phyloP scores from a whole-genome alignment of 1,140 invertebrate species.

The Metaphire vulgaris region DNA sequence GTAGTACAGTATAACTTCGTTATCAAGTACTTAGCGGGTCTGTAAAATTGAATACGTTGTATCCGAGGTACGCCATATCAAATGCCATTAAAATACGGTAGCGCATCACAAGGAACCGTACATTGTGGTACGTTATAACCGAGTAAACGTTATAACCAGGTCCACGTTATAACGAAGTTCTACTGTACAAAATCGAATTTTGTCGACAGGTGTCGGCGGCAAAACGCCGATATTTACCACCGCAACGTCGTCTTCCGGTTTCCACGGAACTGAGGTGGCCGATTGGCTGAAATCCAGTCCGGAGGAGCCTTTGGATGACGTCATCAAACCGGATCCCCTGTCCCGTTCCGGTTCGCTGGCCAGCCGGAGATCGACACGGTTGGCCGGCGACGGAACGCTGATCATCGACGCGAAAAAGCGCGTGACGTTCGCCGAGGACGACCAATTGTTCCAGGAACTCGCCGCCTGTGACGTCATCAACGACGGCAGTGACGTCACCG shows the following conservation, averaged over 20 bases:
- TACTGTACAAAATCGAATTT: no score
- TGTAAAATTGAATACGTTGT: no score
- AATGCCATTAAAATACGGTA: no score
- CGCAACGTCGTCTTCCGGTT: not conserved
- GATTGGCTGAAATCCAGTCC: not conserved
- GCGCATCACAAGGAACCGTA: no score
- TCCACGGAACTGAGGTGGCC: not conserved
- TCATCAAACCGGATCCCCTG: not conserved
- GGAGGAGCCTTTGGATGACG: not conserved
- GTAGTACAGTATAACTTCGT: no score
- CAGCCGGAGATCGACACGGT: not conserved
- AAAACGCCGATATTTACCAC: not conserved
- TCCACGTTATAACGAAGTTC: no score
- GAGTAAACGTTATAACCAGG: no score
- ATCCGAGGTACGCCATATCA: no score
- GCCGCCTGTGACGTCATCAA: not conserved
- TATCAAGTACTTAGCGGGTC: no score
- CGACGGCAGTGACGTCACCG: not conserved
- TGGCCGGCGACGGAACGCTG: not conserved
- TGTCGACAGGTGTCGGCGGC: not conserved
- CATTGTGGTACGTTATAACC: no score
- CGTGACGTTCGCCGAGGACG: not conserved
- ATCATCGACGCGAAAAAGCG: not conserved
- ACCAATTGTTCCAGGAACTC: not conserved
- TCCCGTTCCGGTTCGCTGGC: not conserved